phyloP scores from a whole-genome alignment of 2,113 vertebrate genomes.

The Neodon shergylaensis region DNA sequence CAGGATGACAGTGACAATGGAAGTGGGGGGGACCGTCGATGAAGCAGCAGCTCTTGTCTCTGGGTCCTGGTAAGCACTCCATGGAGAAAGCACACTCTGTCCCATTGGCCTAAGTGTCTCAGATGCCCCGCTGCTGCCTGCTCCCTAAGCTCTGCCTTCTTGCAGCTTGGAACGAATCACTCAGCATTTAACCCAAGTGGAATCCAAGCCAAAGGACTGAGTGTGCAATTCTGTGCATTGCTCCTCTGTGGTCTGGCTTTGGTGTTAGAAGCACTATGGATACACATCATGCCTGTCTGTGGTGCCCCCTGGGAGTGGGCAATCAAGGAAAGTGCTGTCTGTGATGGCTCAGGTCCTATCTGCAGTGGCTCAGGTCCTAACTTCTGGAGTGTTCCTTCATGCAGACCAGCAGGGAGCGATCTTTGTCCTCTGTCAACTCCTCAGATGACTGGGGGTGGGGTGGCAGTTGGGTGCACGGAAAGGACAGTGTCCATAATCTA shows the following conservation, averaged over 20 bases:
- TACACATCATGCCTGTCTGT: too few species aligned
- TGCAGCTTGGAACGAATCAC: background rate
- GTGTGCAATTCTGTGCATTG: background rate
- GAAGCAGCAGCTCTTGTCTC: fast-evolving
- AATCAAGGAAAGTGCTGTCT: too few species aligned
- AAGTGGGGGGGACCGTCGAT: too few species aligned
- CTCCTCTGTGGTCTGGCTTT: background rate
- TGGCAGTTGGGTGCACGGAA: background rate
- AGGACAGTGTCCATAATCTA: background rate
- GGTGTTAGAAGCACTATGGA: background rate
- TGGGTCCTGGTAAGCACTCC: background rate
- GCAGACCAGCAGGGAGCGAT: background rate
- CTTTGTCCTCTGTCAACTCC: background rate
- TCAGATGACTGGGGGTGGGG: background rate
- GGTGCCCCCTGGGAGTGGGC: background rate
- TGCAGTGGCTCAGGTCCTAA: background rate
- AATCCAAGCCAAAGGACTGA: background rate
- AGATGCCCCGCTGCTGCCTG: background rate
- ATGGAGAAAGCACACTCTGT: background rate
- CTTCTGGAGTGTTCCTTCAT: fast-evolving
- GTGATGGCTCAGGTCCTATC: background rate
- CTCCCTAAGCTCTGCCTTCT: background rate
- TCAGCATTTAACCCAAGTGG: background rate
- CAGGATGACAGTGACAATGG: fast-evolving
- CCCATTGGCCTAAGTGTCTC: fast-evolving